phyloP scores from a whole-genome alignment of 30 jellyfish, hydroid and myxozoan species.

The Clytia hemisphaerica region DNA sequence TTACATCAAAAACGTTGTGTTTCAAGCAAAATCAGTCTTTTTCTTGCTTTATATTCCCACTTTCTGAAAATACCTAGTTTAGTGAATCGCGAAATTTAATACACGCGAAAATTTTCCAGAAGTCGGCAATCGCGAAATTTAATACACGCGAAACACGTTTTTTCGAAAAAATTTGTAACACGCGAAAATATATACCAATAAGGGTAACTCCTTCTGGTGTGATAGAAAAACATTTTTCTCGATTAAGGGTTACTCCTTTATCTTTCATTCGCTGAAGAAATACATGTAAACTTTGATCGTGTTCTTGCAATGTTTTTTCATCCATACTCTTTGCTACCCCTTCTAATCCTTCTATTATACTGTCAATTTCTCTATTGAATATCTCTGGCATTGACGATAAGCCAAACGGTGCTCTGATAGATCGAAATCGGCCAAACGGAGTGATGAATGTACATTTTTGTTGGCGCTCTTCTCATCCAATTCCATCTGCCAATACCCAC shows the following conservation, averaged over 20 bases:
- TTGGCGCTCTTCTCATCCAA: conserved; percentile 4
- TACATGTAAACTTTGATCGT: background rate
- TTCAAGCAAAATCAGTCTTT: too few relatives aligned
- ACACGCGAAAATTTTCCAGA: too few relatives aligned
- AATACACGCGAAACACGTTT: too few relatives aligned
- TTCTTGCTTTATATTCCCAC: too few relatives aligned
- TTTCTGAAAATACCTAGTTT: too few relatives aligned
- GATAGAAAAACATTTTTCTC: conserved; percentile 12
- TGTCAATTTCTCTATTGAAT: background rate
- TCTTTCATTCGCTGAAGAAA: conserved; percentile 2
- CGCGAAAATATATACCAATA: too few relatives aligned
- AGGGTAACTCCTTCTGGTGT: conserved; percentile 10
- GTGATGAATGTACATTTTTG: conserved; percentile 38
- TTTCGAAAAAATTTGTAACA: too few relatives aligned
- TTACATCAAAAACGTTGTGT: too few relatives aligned
- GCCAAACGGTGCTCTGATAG: background rate
- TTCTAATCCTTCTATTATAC: conserved; percentile 9
- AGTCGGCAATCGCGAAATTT: too few relatives aligned
- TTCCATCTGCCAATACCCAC: conserved; percentile 38
- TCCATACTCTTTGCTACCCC: conserved; percentile 2
- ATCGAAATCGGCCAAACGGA: conserved; percentile 24
- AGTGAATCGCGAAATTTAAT: too few relatives aligned
- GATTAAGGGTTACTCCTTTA: conserved; percentile 6
- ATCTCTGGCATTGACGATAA: conserved; percentile 4
- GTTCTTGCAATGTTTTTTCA: background rate